A percentile compares a stretch with the other conserved stretches of the same genome.
phyloP scores from a whole-genome alignment of 2,113 vertebrate genomes.

The Odobenus rosmarus region DNA sequence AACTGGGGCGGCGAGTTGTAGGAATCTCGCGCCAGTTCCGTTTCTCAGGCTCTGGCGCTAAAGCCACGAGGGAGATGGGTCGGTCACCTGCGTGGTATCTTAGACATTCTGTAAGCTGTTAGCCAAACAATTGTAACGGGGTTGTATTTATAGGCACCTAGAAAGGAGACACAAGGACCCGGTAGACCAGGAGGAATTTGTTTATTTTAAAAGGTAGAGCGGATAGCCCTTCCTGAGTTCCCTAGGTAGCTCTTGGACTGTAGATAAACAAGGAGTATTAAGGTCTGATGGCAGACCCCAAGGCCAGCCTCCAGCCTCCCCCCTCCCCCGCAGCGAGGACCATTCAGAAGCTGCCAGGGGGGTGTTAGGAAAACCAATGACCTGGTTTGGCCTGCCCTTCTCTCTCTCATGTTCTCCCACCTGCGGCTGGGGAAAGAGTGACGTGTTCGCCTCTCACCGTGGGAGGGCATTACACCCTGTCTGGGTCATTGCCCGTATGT shows the following conservation, averaged over 20 bases:
- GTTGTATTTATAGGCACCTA: background rate
- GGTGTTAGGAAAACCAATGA: background rate
- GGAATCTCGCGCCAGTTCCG: background rate
- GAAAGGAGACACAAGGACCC: background rate
- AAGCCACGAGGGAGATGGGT: background rate
- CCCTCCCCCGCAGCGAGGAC: background rate
- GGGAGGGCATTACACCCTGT: background rate
- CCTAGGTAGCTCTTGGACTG: background rate
- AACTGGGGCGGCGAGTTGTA: background rate
- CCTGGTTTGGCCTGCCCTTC: background rate
- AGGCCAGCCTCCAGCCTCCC: background rate
- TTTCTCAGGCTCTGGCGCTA: background rate
- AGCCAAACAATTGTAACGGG: background rate
- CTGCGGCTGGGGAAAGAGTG: background rate
- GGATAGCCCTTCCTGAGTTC: background rate
- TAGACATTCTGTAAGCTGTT: background rate
- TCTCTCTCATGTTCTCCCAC: background rate
- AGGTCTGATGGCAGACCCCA: background rate
- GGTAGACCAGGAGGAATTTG: background rate
- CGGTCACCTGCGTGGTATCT: background rate
- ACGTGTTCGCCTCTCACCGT: background rate
- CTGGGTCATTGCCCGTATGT: background rate
- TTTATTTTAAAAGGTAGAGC: slow-evolving; percentile 21
- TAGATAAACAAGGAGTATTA: background rate
- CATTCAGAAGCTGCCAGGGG: background rate